phyloP scores from a whole-genome alignment of 2,113 vertebrate genomes.

The Phaethon lepturus region DNA sequence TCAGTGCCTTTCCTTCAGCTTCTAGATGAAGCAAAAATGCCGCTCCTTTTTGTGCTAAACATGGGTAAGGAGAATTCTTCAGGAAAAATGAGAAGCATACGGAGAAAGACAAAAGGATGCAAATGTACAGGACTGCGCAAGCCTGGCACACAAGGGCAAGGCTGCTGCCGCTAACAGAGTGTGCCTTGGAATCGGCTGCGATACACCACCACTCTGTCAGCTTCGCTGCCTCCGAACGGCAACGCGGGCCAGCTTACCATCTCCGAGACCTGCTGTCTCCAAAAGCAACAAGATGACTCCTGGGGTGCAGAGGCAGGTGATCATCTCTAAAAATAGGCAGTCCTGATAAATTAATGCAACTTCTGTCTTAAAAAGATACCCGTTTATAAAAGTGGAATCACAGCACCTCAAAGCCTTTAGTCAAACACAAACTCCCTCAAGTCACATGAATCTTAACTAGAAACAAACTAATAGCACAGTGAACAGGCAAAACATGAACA shows the following conservation, averaged over 20 bases:
- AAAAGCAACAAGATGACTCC: neutral
- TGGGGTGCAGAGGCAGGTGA: neutral
- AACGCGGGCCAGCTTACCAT: neutral
- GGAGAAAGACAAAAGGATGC: neutral
- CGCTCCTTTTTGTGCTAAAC: neutral
- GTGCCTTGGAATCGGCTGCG: rapidly evolving
- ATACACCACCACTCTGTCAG: neutral
- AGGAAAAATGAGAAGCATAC: neutral
- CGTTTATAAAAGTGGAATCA: neutral
- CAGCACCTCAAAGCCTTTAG: neutral
- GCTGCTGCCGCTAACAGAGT: neutral
- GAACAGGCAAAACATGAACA: neutral
- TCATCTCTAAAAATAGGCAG: neutral
- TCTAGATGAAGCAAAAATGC: neutral
- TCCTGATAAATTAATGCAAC: neutral
- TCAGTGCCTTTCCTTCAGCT: neutral
- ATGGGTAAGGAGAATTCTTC: neutral
- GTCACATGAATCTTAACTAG: neutral
- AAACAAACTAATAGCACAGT: neutral
- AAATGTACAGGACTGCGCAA: neutral
- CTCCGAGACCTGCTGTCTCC: neutral
- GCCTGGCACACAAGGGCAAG: neutral
- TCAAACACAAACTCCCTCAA: neutral
- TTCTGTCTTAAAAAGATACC: neutral
- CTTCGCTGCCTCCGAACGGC: neutral